Conservation (phyloP, 30 jellyfish, hydroid and myxozoan genomes). For the Calvadosia cruxmelitensis region DNA sequence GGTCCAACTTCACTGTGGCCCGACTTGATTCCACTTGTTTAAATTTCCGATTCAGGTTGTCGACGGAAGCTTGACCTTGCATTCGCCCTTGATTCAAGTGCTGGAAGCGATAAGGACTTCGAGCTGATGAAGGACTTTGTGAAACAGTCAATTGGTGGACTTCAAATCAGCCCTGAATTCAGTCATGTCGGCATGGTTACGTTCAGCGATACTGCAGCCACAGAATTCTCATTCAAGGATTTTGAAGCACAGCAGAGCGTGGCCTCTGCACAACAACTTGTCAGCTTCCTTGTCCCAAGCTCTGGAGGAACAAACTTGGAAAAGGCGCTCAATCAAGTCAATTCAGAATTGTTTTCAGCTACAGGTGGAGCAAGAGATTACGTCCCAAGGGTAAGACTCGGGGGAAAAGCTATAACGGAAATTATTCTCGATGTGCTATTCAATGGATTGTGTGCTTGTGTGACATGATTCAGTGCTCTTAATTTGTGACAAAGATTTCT, state of each 20-base stretch:
- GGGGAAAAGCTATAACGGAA: too few relatives aligned
- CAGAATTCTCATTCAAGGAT: background rate
- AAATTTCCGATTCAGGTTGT: slow-evolving; percentile 21
- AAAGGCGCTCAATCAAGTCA: background rate
- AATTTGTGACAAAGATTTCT: too few relatives aligned
- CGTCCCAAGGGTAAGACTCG: slow-evolving; percentile 20
- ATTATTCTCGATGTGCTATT: too few relatives aligned
- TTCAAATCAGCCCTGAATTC: slow-evolving; percentile 41
- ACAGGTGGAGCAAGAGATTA: slow-evolving; percentile 12
- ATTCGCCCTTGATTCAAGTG: slow-evolving; percentile 45
- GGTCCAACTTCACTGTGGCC: too few relatives aligned
- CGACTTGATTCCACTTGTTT: background rate
- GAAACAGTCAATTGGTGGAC: slow-evolving; percentile 25
- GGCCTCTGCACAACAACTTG: background rate
- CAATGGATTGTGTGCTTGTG: too few relatives aligned
- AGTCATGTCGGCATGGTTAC: slow-evolving; percentile 17
- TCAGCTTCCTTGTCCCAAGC: background rate
- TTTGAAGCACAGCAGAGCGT: background rate
- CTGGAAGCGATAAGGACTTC: slow-evolving; percentile 28
- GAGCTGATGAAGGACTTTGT: slow-evolving; percentile 36
- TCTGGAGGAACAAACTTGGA: background rate
- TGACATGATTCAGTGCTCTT: too few relatives aligned
- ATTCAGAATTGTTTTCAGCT: background rate
- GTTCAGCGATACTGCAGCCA: background rate
- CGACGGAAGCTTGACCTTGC: slow-evolving; percentile 68